Conservation (phyloP, 2,113 vertebrate species). For the Onychostruthus taczanowskii region DNA sequence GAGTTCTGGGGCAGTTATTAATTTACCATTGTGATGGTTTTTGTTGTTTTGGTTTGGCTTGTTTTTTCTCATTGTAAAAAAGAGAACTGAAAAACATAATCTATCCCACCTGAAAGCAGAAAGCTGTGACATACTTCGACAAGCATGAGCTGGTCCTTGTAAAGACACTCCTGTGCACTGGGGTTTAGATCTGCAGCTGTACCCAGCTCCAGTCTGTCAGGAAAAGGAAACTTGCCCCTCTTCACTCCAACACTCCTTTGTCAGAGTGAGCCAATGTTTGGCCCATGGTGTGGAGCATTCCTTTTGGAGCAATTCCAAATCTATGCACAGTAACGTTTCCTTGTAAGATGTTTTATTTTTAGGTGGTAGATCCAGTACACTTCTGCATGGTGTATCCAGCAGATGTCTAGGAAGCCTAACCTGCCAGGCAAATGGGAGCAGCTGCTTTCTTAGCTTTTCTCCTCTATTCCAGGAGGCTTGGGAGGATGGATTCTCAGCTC, state of each 20-base stretch:
- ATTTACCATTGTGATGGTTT: not conserved
- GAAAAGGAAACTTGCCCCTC: not conserved
- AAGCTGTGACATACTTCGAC: not conserved
- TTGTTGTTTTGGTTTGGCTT: not conserved
- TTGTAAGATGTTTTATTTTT: not conserved
- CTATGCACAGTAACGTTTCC: not conserved
- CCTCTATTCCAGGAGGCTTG: not conserved
- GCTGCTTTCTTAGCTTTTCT: not conserved
- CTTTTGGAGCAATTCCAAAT: not conserved
- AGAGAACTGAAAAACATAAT: not conserved
- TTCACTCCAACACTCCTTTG: not conserved
- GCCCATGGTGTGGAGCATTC: not conserved
- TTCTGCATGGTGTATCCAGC: not conserved
- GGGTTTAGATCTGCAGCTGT: not conserved
- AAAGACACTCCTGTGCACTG: not conserved
- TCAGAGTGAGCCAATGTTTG: not conserved
- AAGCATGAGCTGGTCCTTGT: not conserved
- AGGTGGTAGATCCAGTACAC: not conserved
- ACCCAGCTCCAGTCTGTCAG: not conserved
- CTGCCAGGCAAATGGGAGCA: not conserved
- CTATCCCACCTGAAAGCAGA: not conserved
- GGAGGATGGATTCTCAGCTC: not conserved
- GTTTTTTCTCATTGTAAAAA: not conserved
- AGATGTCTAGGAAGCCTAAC: not conserved
- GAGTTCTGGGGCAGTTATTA: not conserved